A percentile compares a stretch with the other conserved stretches of the same genome.
phyloP scores from a whole-genome alignment of 2,888 invertebrate genomes.

The Lydus trimaculatus region DNA sequence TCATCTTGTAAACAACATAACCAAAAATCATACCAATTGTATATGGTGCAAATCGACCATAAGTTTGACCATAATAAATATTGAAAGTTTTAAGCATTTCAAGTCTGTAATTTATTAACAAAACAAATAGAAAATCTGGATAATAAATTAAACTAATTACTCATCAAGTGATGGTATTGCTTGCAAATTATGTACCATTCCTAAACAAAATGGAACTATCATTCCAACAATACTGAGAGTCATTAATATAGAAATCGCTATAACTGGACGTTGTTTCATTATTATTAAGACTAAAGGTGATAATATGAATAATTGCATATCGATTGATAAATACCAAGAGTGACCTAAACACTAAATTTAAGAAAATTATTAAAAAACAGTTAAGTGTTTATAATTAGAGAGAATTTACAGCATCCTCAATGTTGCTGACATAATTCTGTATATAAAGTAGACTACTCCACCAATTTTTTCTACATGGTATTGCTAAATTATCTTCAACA shows the following conservation, averaged over 20 bases:
- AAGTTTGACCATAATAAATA: conserved; percentile 24
- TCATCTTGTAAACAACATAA: conserved; percentile 23
- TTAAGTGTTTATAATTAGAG: not conserved
- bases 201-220: conserved; percentile 19
- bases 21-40: conserved; percentile 27
- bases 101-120: conserved; percentile 13
- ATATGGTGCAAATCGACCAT: conserved; percentile 23
- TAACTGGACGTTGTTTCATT: conserved; percentile 53
- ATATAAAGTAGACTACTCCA: conserved; percentile 54
- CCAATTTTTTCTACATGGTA: conserved; percentile 49
- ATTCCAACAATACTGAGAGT: conserved; percentile 18
- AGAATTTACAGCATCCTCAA: conserved; percentile 33
- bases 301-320: conserved; percentile 65
- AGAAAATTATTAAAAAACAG: not conserved
- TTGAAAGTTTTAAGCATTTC: conserved; percentile 4
- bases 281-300: conserved; percentile 64
- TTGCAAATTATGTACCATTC: not conserved
- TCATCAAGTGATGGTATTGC: not conserved
- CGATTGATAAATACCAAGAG: conserved; percentile 67
- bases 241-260: not conserved
- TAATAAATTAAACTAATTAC: not conserved
- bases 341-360: conserved; percentile 60
- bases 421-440: conserved; percentile 49
- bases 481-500: conserved; percentile 9
- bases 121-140: not conserved